These are phyloP conservation scores for Steinernema feltiae DNA, from an alignment of 1,140 invertebrate species.

Conservation along the genomic window DNA sequence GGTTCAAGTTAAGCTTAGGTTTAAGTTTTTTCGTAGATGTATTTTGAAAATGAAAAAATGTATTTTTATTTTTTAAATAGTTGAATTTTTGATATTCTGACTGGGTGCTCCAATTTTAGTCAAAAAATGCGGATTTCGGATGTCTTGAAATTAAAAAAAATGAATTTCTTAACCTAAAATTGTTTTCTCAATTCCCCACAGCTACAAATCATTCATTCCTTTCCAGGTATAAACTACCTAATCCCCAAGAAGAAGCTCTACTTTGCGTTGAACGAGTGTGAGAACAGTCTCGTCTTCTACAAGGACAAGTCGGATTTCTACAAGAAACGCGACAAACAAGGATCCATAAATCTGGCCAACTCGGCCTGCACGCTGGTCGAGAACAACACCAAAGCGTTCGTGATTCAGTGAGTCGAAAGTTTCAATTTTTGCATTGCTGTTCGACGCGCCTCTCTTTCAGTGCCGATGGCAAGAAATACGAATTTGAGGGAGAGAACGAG, in stretches of 20 bases:
- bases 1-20: no score
- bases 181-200: no score
- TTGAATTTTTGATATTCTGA: no score
- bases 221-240: background rate
- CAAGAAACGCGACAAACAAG: background rate
- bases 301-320: constrained; percentile 1
- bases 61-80: no score
- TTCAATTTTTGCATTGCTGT: background rate
- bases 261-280: constrained; percentile 6
- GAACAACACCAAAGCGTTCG: background rate
- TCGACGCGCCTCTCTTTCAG: no score
- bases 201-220: background rate
- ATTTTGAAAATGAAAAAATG: no score
- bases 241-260: constrained; percentile 8
- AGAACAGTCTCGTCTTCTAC: constrained; percentile 15
- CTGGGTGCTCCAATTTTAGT: no score
- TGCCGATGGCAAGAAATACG: background rate
- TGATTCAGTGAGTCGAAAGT: background rate
- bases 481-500: background rate
- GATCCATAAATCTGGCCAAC: background rate
- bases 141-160: no score
- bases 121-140: no score
- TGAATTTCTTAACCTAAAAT: no score
- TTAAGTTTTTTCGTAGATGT: no score
- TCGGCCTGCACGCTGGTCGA: background rate